Base-by-base conservation (phyloP, 92 coral and sea anemone species). In the Scolanthus callimorphus region DNA sequence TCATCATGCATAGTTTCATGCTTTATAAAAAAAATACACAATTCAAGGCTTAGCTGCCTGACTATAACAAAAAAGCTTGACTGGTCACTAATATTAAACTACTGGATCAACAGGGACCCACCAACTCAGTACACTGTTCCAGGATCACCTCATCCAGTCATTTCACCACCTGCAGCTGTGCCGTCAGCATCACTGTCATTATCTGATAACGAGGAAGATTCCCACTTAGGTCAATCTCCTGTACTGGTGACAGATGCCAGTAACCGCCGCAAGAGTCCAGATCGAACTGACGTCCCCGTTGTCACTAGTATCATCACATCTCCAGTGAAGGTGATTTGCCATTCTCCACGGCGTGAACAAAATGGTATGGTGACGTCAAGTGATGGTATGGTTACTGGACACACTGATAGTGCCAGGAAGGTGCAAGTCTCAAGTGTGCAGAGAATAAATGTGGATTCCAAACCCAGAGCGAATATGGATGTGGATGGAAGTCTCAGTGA, bases 261-360 rank as follows among this genome's bases (percentile, higher is more conserved):
- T 34, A 62, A 76, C 17, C 91, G 69, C 4, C 77, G 69, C 56
- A 69, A 63, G 53, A 73, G 89, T 55, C 85, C 74, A 28, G 78
- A 62, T 19, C 74, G 60, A 31, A 81, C 75, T 26, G 96, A 88
- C 51, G 96, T 92, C 0, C 96, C 97, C 37, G 85, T 91, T 53
- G 79, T 74, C 55, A 81, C 96, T 0, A 85, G 91, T 59, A 72
- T 80, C 56, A 64, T 78, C 31, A 76, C 69, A 12, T 92, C 96
- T 15, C 98, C 96, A 2, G 90, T 79, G 9, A 88, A 83, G 81
- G 96, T 92, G 12, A 86, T 88, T 41, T 80, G 98, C 66, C 98
- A 92, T 76, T 88, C 98, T 9, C 98, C 96, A 41, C 73, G 76
- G 39, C 71, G 92, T 28, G 59, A 49, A 15, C 63, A 29, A 27